These are phyloP conservation scores for Adelosebastes latens DNA, from an alignment of 2,797 vertebrate genomes.

Conservation along the genomic window DNA sequence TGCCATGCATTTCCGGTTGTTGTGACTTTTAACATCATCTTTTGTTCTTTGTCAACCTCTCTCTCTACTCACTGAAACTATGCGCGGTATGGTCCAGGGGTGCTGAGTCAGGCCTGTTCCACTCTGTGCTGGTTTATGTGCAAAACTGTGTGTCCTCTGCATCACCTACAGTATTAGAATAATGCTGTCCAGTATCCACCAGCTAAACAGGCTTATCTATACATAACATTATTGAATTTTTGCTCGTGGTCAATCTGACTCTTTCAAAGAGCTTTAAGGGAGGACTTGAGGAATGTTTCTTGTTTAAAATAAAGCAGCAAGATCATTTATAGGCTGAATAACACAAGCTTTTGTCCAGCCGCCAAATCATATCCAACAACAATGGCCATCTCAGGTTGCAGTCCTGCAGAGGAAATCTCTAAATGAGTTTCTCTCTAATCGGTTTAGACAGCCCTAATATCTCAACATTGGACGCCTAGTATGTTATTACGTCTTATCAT, in stretches of 20 bases:
- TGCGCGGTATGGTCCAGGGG: conserved; percentile 59
- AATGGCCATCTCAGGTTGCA: background rate
- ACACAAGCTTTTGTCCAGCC: background rate
- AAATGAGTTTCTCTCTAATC: conserved; percentile 9
- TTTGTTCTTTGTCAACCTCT: conserved; percentile 18
- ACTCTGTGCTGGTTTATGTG: conserved; percentile 1
- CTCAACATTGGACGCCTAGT: conserved; percentile 3
- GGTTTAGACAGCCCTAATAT: background rate
- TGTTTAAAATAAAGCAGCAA: background rate
- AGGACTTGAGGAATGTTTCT: background rate
- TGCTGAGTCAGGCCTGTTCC: conserved; percentile 67
- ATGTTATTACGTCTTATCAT: conserved; percentile 2
- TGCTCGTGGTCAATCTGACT: background rate
- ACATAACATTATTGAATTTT: background rate
- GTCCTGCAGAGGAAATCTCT: conserved; percentile 8
- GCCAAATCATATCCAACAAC: conserved; percentile 6
- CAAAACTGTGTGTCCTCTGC: background rate
- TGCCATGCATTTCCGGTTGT: conserved; percentile 39
- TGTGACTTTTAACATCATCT: conserved; percentile 36
- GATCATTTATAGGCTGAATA: background rate
- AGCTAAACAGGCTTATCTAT: background rate
- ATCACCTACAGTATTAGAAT: background rate
- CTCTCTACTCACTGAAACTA: conserved; percentile 14
- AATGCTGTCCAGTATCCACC: background rate
- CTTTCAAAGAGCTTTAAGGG: background rate